Conservation (phyloP, 2,888 invertebrate species). For the Drosophila monieri region DNA sequence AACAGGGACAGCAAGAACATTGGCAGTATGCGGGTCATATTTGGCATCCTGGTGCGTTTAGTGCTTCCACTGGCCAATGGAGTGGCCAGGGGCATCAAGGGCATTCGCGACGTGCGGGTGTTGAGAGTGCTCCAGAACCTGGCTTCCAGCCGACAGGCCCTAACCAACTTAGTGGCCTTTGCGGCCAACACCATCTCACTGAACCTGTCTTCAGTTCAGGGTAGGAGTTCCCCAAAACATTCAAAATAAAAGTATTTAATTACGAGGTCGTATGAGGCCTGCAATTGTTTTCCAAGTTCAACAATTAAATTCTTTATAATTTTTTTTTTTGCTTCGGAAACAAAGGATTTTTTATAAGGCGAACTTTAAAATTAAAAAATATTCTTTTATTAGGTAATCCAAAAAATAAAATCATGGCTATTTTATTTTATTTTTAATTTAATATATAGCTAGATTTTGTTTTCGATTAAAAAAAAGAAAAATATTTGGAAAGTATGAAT, state of each 20-base stretch:
- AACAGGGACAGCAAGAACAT: slow-evolving; percentile 55
- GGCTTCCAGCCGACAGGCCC: slow-evolving; percentile 80
- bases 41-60: slow-evolving; percentile 82
- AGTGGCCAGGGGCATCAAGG: slow-evolving; percentile 81
- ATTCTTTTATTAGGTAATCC: slow-evolving; percentile 3
- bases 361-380: slow-evolving; percentile 6
- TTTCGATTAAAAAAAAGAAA: too few relatives aligned
- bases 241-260: neutral
- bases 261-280: neutral
- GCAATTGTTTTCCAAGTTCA: slow-evolving; percentile 1
- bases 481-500: neutral
- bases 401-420: neutral
- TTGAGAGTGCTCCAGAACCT: slow-evolving; percentile 78
- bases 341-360: slow-evolving; percentile 4
- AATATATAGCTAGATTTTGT: neutral
- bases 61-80: slow-evolving; percentile 82
- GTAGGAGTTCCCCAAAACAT: slow-evolving; percentile 59
- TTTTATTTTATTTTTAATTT: neutral
- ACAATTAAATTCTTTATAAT: neutral
- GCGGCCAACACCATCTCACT: slow-evolving; percentile 83
- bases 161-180: slow-evolving; percentile 82
- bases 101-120: slow-evolving; percentile 81
- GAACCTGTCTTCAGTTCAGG: slow-evolving; percentile 83
- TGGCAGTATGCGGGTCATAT: slow-evolving; percentile 80
- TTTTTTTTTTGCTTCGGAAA: slow-evolving; percentile 1